Base-by-base conservation (phyloP, 2,797 vertebrate species). In the Intellagama lesueurii region DNA sequence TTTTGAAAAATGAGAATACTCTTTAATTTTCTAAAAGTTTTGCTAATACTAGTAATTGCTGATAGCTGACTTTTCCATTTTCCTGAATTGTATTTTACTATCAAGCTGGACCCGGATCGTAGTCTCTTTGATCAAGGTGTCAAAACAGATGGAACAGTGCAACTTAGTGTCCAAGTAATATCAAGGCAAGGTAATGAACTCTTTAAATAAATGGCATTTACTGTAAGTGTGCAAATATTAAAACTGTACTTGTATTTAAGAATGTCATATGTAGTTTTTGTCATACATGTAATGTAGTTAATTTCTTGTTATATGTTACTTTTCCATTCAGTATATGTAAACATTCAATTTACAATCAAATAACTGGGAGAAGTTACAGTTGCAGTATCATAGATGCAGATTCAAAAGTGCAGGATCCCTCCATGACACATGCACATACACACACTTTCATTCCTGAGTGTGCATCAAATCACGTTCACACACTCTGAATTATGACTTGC, bases 121-220 rank as follows among this genome's bases (percentile, higher is more conserved):
- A 99, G 99, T 95, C 98, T 99, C 89, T 99, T 99, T 92, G 99
- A 99, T 95, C 99, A 99, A 96, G 99, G 99, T 94, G 99, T 99
- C 24, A 99, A 99, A 96, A 99, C 99, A 87, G 99, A 99, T 94
- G 99, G 99, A 94, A 99, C 98, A n/a, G 99, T 99, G 91, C 99
- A 99, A 94, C 98, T 99, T 93, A 99, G 99, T 90, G 97, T 99
- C 91, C 99, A 99, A 96, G 98, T 99, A 89, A 98, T 99, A 96
- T 98, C 98, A 92, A 98, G 98, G 94, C 98, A 98, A 98, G 99
- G 99, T 99, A 95, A 95, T 94, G 32, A 49, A 77, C 32, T 77
- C 30, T 47, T 19, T n/a, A 78, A 30, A 77, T 68, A 40, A 30
- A 49, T 69, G 9, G 19, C 35, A 32, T n/a, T 52, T 60, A 44